Conservation (phyloP, 2,888 invertebrate species). For the Tanypteryx hageni region DNA sequence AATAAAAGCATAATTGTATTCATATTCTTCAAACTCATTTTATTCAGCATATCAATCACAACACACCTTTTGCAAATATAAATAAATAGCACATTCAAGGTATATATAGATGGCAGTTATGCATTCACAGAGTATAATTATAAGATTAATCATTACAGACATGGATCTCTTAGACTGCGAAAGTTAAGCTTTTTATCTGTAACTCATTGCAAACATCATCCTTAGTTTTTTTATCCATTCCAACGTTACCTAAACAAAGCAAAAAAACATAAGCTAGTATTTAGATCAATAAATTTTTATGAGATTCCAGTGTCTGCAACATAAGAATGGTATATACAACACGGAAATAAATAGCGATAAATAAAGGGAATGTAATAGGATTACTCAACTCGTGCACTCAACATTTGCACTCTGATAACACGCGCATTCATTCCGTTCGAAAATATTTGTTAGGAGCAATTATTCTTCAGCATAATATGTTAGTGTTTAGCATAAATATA, state of each 20-base stretch:
- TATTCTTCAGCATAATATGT: constrained; percentile 16
- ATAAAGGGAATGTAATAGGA: not conserved
- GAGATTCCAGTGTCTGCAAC: not conserved
- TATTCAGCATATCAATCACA: constrained; percentile 45
- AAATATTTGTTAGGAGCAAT: not conserved
- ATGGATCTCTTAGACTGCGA: too few species aligned
- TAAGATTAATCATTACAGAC: not conserved
- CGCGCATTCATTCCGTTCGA: not conserved
- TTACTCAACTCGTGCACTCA: not conserved
- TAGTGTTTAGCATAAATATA: constrained; percentile 23
- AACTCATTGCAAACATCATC: too few species aligned
- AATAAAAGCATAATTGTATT: not conserved
- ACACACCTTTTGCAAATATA: constrained; percentile 38
- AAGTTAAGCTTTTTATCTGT: too few species aligned
- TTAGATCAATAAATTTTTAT: not conserved
- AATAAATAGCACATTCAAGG: constrained; percentile 42
- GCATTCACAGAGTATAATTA: not conserved
- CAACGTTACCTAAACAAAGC: too few species aligned
- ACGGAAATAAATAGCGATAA: not conserved
- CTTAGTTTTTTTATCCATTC: too few species aligned
- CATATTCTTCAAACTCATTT: constrained; percentile 20
- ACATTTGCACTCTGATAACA: constrained; percentile 11
- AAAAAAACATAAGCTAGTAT: not conserved
- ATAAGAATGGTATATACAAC: not conserved
- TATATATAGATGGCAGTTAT: constrained; percentile 39